Conservation (phyloP, 92 coral and sea anemone species). For the Epizoanthus ramosus region DNA sequence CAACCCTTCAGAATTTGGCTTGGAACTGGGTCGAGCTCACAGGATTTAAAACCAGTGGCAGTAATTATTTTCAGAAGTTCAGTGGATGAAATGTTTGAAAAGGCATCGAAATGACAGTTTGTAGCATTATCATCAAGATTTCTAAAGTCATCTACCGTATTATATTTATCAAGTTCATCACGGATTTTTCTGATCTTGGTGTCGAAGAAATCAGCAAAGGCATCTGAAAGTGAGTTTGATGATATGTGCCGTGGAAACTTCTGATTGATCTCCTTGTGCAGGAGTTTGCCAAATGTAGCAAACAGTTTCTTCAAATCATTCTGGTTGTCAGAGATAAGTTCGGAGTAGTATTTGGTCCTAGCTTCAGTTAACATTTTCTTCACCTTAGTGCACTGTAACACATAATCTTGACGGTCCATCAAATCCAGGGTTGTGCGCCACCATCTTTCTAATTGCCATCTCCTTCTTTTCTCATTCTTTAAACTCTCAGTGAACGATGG, state of each 20-base stretch:
- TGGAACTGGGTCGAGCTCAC: constrained; percentile 29
- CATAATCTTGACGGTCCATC: no score
- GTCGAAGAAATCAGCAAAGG: constrained; percentile 16
- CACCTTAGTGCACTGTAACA: no score
- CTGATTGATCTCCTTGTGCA: neutral
- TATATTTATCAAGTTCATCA: neutral
- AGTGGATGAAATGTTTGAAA: constrained; percentile 9
- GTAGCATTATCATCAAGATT: no score
- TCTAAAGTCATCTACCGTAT: no score
- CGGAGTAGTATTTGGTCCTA: constrained; percentile 8
- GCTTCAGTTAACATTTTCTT: neutral
- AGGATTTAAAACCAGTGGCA: constrained; percentile 26
- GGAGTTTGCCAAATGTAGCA: constrained; percentile 12
- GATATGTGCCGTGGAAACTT: constrained; percentile 5
- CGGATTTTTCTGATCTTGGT: constrained; percentile 9
- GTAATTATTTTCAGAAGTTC: constrained; percentile 11
- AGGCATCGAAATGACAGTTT: constrained; percentile 1
- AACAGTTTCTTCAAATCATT: constrained; percentile 11
- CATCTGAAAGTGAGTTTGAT: constrained; percentile 11
- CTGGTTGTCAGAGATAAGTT: constrained; percentile 9
- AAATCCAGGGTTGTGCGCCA: no score
- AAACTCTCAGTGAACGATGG: neutral
- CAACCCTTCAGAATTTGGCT: constrained; percentile 15
- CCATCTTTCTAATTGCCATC: no score
- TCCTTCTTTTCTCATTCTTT: no score